A percentile compares a stretch with the other conserved stretches of the same genome.
phyloP scores from a whole-genome alignment of 2,888 invertebrate species.

The Trissoscelio sp. region DNA sequence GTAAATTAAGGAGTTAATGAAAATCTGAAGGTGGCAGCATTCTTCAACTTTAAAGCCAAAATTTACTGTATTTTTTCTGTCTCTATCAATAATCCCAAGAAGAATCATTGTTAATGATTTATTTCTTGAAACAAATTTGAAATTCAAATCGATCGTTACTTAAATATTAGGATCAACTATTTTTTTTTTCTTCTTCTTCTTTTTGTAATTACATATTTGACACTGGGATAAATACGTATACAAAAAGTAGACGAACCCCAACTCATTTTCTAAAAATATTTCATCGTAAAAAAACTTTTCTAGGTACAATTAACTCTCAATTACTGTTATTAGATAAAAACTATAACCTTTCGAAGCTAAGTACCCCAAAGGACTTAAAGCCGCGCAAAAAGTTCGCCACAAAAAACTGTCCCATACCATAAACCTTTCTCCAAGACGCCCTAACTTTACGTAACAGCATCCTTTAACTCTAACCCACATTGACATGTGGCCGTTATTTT shows the following conservation, averaged over 20 bases:
- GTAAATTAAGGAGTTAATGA: not conserved
- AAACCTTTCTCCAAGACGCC: constrained; percentile 34
- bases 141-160: too few species aligned
- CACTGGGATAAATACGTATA: too few species aligned
- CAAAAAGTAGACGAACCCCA: too few species aligned
- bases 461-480: constrained; percentile 51
- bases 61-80: not conserved
- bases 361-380: constrained; percentile 9
- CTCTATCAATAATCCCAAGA: not conserved
- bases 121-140: too few species aligned
- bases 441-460: constrained; percentile 56
- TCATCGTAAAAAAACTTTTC: not conserved
- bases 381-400: not conserved
- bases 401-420: constrained; percentile 32
- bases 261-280: too few species aligned
- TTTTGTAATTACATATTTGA: not conserved
- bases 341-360: not conserved
- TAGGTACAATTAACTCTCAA: constrained; percentile 5
- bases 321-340: constrained; percentile 18
- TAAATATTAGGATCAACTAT: too few species aligned
- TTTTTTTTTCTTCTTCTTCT: too few species aligned
- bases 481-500: constrained; percentile 67
- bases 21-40: too few species aligned
- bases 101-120: too few species aligned
- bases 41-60: too few species aligned